Evolutionary conservation across 1,140 invertebrate genomes (phyloP).

Genomic region (Pogonus chalceus): DNA sequence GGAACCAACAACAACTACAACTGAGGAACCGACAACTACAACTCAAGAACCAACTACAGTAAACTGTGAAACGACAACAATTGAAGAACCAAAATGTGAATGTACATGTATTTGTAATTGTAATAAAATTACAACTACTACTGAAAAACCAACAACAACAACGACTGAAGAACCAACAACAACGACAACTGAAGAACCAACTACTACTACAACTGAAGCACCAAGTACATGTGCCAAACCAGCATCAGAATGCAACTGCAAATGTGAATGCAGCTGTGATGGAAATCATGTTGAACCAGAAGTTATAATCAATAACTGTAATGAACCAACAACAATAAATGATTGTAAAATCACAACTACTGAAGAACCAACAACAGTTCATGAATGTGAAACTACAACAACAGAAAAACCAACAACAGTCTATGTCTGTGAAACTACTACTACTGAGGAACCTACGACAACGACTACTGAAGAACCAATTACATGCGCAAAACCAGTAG

Average conservation of each 20-base stretch:
- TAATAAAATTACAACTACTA: neutral
- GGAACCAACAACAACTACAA: neutral
- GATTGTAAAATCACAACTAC: neutral
- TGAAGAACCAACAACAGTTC: neutral
- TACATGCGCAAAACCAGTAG: no score
- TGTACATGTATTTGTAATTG: neutral
- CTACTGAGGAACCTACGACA: neutral
- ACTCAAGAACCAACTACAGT: neutral
- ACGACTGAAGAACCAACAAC: neutral
- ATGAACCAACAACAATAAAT: neutral
- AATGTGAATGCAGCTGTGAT: neutral
- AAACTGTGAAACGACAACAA: neutral
- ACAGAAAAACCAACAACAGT: neutral
- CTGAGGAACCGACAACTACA: neutral
- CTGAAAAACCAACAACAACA: neutral
- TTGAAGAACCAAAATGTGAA: neutral
- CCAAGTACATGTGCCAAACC: neutral
- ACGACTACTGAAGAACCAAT: neutral
- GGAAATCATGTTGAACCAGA: neutral
- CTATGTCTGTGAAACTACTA: neutral
- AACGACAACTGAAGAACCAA: neutral
- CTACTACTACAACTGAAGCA: no score
- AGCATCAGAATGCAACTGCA: no score
- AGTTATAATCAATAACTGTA: neutral
- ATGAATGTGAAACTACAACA: neutral